phyloP scores from a whole-genome alignment of 1,140 invertebrate genomes.

The Periplaneta americana region DNA sequence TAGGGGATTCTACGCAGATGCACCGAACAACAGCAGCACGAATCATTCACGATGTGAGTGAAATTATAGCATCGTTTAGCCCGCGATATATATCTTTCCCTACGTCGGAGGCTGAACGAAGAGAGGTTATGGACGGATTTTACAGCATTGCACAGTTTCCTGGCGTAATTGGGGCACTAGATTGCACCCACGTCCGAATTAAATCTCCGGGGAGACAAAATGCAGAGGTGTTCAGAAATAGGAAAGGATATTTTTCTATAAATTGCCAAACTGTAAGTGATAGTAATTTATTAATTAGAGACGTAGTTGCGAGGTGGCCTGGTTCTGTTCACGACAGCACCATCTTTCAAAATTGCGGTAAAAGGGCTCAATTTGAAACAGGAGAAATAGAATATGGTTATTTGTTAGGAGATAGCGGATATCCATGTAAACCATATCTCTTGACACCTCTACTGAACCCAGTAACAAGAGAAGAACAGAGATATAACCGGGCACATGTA shows the following conservation, averaged over 20 bases:
- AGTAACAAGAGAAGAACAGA: not conserved
- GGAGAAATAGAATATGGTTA: not conserved
- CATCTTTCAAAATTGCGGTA: not conserved
- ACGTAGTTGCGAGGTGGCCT: too few relatives aligned
- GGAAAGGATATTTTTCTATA: not conserved
- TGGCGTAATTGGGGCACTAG: too few relatives aligned
- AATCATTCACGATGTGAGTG: too few relatives aligned
- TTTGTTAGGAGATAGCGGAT: not conserved
- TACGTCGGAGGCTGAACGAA: too few relatives aligned
- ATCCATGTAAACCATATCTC: not conserved
- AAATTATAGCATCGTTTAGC: too few relatives aligned
- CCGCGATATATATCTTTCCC: too few relatives aligned
- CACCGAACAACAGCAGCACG: too few relatives aligned
- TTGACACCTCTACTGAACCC: not conserved
- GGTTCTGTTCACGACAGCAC: not conserved
- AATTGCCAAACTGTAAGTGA: not conserved
- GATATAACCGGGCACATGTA: constrained; percentile 21
- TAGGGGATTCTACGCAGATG: too few relatives aligned
- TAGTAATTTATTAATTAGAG: not conserved
- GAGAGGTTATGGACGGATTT: too few relatives aligned
- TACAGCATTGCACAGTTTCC: too few relatives aligned
- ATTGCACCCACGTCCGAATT: not conserved
- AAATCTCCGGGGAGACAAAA: not conserved
- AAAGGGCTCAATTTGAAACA: not conserved
- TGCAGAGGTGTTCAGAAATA: not conserved